Conservation (phyloP, 2,888 invertebrate species). For the Heliconius ismenius region DNA sequence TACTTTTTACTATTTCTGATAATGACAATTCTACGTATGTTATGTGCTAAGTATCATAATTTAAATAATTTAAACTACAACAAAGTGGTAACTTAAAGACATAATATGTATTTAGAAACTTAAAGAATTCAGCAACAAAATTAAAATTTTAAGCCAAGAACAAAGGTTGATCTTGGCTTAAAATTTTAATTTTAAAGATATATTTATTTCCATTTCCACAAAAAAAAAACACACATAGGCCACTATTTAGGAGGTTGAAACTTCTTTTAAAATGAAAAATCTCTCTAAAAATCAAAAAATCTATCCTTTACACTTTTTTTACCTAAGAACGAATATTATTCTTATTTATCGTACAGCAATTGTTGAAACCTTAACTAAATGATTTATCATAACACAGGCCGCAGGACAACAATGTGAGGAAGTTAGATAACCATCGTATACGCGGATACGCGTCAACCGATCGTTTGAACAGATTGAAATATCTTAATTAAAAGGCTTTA, state of each 20-base stretch:
- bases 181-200: too few species aligned
- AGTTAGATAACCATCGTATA: constrained; percentile 21
- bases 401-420: constrained; percentile 25
- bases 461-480: neutral
- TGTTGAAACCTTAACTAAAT: neutral
- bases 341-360: neutral
- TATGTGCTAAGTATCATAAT: neutral
- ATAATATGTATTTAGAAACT: too few species aligned
- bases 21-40: neutral
- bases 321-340: neutral
- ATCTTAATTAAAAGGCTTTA: neutral
- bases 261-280: too few species aligned
- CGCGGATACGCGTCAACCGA: neutral
- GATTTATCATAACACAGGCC: constrained; percentile 5
- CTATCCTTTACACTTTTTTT: too few species aligned
- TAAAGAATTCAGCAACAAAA: too few species aligned
- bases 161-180: too few species aligned
- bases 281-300: too few species aligned
- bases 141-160: too few species aligned
- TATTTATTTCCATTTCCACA: too few species aligned
- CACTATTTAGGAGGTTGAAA: too few species aligned
- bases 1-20: neutral
- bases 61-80: neutral
- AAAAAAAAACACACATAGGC: too few species aligned
- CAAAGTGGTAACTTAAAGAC: neutral